A percentile compares a stretch with the other conserved stretches of the same genome.
Evolutionary conservation across 2,797 vertebrate species (phyloP).

Genomic region (Acipenser ruthenus): DNA sequence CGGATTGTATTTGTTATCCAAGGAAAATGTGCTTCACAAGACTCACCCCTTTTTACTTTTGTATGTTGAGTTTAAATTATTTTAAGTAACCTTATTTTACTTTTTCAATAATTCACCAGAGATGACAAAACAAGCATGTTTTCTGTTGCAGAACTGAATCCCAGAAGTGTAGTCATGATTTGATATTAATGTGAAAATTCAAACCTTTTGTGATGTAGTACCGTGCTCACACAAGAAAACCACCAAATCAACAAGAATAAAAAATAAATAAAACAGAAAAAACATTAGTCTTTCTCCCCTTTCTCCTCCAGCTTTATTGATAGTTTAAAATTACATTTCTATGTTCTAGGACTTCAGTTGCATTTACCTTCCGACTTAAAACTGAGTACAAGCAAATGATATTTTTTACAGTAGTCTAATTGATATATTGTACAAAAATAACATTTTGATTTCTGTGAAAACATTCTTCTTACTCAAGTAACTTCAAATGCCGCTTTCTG

Average conservation of each 20-base stretch:
- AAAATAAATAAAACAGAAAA: conserved; percentile 36
- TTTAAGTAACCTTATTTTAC: too few species aligned
- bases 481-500: conserved; percentile 77
- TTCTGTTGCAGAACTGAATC: too few species aligned
- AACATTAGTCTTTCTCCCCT: conserved; percentile 75
- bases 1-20: too few species aligned
- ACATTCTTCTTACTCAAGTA: conserved; percentile 92
- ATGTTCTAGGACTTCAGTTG: conserved; percentile 98
- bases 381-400: conserved; percentile 99
- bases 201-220: too few species aligned
- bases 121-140: too few species aligned
- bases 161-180: too few species aligned
- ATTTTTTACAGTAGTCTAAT: conserved; percentile 96
- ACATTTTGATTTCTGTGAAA: conserved; percentile 99
- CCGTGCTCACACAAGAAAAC: neutral
- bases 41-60: too few species aligned
- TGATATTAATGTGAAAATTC: too few species aligned
- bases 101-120: too few species aligned
- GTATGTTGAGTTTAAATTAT: too few species aligned
- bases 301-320: conserved; percentile 99
- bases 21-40: too few species aligned
- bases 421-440: conserved; percentile 99
- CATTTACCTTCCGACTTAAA: conserved; percentile 98
- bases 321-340: conserved; percentile 99
- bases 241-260: neutral